Conservation (phyloP, 2,888 invertebrate genomes). For the Plemyria rubiginata region DNA sequence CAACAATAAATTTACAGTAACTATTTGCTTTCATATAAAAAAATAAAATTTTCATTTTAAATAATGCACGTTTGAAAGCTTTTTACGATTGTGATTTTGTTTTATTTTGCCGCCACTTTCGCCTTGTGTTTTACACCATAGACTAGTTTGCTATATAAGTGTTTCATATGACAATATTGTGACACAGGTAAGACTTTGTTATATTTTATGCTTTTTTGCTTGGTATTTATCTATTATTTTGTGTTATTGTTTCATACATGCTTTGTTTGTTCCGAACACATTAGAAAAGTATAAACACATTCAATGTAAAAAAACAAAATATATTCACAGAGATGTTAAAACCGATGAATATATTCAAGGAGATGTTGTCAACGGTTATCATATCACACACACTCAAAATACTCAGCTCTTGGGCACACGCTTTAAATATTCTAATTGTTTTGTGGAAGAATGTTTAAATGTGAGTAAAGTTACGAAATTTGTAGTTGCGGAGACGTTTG, state of each 20-base stretch:
- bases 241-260: conserved; percentile 73
- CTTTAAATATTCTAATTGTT: conserved; percentile 7
- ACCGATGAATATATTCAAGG: too few relatives aligned
- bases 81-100: conserved; percentile 84
- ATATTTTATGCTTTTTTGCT: conserved; percentile 54
- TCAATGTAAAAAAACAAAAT: not conserved
- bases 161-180: conserved; percentile 59
- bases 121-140: conserved; percentile 50
- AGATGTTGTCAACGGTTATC: not conserved
- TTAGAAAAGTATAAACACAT: not conserved
- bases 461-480: conserved; percentile 29
- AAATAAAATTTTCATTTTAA: conserved; percentile 35
- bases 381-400: conserved; percentile 6
- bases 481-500: conserved; percentile 72
- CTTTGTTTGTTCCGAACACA: conserved; percentile 47
- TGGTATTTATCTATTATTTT: conserved; percentile 42
- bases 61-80: conserved; percentile 83
- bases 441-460: conserved; percentile 18
- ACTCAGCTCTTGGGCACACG: conserved; percentile 6
- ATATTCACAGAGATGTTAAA: not conserved
- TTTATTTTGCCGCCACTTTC: conserved; percentile 73
- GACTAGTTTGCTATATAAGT: conserved; percentile 59
- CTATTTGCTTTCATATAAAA: conserved; percentile 17
- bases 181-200: conserved; percentile 66
- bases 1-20: not conserved